Evolutionary conservation across 2,113 vertebrate genomes (phyloP), one percentile per base, ranked within the genome.

Genomic region (Nothobranchius kuhntae): DNA sequence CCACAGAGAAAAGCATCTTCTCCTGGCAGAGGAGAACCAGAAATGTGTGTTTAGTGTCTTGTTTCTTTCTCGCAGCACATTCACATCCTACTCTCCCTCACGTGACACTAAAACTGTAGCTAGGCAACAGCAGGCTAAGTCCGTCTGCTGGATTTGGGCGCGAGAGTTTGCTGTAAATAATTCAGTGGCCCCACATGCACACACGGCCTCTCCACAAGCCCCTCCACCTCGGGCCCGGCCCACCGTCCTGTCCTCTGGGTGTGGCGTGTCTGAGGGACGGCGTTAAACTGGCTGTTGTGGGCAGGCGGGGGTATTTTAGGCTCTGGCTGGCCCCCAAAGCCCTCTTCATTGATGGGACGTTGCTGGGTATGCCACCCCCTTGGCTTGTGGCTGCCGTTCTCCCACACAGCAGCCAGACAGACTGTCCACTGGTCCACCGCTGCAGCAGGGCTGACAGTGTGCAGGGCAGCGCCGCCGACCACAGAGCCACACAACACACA

Each of bases 361-460:
- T 77, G 80, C 81, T 82, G 88, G 78, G 84, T 86, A 81, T 86
- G 85, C 85, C 86, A 86, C 81, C 83, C 81, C 83, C 79, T 81
- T 61, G 50, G 71, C 73, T 81, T 86, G 85, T 51, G 75, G 81
- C 65, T 53, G 54, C 38, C 35, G 68, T 67, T 65, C 75, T 80
- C 82, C 88, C 86, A 85, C 78, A 75, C 80, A 76, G 87, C 58
- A 84, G 86, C 78, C 85, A 82, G 86, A 87, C 83, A 70, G 84
- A 68, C 86, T 85, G 83, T 87, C 82, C 87, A 35, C 65, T 48
- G 77, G 52, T 48, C 72, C 73, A 53, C 79, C 50, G 45, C 77
- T 1, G 62, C 67, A 13, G 79, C 66, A 38, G 36, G 17, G 61
- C 75, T 72, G 76, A 80, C 77, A 77, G 73, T 74, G 74, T 53